Evolutionary conservation across 2,888 invertebrate species (phyloP).

Genomic region (Lepidochitona cinerea): DNA sequence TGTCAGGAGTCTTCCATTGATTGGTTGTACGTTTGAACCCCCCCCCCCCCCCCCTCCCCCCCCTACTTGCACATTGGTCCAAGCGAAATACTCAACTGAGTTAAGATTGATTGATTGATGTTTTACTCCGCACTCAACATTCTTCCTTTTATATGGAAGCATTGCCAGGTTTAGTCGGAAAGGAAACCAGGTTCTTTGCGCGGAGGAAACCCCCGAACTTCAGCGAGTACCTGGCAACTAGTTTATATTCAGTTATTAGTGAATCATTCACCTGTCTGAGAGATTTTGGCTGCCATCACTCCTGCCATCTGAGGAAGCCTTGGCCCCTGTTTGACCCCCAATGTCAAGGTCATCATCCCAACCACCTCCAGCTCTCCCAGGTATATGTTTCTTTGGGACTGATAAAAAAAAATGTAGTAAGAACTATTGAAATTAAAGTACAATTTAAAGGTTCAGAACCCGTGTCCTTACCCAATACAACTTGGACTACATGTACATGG

Average conservation of each 20-base stretch:
- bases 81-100: too few relatives aligned
- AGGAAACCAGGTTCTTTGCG: too few relatives aligned
- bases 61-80: too few relatives aligned
- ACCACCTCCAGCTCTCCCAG: constrained; percentile 56
- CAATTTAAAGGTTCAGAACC: background rate
- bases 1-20: too few relatives aligned
- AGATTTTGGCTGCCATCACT: constrained; percentile 6
- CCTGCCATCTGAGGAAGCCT: background rate
- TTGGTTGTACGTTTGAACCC: too few relatives aligned
- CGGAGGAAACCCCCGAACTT: too few relatives aligned
- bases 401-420: background rate
- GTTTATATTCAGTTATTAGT: background rate
- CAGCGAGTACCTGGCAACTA: background rate
- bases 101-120: background rate
- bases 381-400: constrained; percentile 33
- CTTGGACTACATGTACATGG: too few relatives aligned
- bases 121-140: too few relatives aligned
- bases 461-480: too few relatives aligned
- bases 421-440: background rate
- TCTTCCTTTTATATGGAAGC: too few relatives aligned
- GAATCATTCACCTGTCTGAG: constrained; percentile 9
- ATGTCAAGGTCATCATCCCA: constrained; percentile 52
- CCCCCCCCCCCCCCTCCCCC: too few relatives aligned
- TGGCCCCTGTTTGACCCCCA: constrained; percentile 10
- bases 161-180: too few relatives aligned